These are phyloP conservation scores for Sinhomidia bicolor DNA, from an alignment of 2,888 invertebrate species.

Conservation along the genomic window DNA sequence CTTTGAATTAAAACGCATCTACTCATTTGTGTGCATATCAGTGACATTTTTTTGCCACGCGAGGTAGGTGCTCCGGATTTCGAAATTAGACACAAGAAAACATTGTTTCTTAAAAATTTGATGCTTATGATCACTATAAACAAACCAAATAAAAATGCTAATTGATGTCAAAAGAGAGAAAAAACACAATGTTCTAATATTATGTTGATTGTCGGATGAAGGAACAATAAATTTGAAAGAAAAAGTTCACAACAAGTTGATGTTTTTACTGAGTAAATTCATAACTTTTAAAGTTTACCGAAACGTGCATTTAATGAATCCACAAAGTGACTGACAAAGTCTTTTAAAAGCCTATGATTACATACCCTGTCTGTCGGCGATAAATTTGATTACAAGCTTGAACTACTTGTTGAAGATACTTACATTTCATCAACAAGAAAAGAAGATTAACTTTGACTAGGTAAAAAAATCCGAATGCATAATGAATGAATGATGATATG, in stretches of 20 bases:
- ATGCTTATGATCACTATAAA: neutral
- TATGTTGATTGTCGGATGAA: too few relatives aligned
- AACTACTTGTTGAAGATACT: slow-evolving; percentile 45
- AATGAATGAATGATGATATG: slow-evolving; percentile 8
- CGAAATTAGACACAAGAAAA: slow-evolving; percentile 33
- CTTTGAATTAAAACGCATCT: neutral
- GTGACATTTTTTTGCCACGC: slow-evolving; percentile 22
- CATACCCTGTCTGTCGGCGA: slow-evolving; percentile 7
- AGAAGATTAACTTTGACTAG: neutral
- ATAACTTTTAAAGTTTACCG: neutral
- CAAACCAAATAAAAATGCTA: neutral
- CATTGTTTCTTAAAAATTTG: neutral
- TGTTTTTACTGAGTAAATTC: neutral
- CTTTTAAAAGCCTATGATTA: slow-evolving; percentile 15
- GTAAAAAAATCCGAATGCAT: neutral
- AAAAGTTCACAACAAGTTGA: neutral
- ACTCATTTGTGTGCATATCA: neutral
- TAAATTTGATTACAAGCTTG: slow-evolving; percentile 41
- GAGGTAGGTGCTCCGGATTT: slow-evolving; percentile 51
- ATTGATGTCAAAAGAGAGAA: neutral
- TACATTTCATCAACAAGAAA: slow-evolving; percentile 11
- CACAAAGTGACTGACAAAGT: neutral
- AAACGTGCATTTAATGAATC: neutral
- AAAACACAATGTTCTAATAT: neutral
- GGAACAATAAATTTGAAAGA: neutral